Percentiles rank a stretch among this genome's conserved stretches.
Conservation (phyloP, 2,113 vertebrate genomes). For the Macrotis lagotis region DNA sequence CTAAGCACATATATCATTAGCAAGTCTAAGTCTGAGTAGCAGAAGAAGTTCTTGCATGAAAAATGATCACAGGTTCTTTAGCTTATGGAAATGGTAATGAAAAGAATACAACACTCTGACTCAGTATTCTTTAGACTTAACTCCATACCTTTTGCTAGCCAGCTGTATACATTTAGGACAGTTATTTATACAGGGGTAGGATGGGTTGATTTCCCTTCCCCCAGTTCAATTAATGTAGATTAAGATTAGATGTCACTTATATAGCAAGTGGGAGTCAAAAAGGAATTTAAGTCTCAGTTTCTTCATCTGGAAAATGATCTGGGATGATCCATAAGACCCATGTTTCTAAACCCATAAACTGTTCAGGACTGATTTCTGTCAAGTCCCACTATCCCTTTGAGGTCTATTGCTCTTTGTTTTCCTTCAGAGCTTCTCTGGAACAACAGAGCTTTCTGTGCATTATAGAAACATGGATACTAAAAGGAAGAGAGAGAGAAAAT, state of each 20-base stretch:
- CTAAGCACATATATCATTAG: neutral
- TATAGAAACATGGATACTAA: neutral
- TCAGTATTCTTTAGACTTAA: neutral
- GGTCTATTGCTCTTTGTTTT: neutral
- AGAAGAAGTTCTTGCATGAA: neutral
- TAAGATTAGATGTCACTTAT: neutral
- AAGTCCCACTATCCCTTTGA: neutral
- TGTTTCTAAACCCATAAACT: neutral
- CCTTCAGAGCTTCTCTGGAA: neutral
- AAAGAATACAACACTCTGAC: neutral
- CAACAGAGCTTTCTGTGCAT: conserved; percentile 12
- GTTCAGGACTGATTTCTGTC: neutral
- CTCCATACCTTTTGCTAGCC: neutral
- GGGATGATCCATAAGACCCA: too few species aligned
- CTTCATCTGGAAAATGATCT: neutral
- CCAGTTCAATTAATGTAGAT: neutral
- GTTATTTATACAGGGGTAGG: neutral
- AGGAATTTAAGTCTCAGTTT: neutral
- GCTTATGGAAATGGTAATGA: neutral
- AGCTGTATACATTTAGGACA: neutral
- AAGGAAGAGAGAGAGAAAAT: neutral
- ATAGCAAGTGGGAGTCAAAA: neutral
- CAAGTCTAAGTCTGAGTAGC: neutral
- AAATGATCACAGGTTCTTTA: neutral
- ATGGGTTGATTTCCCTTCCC: neutral